Base-by-base conservation (phyloP, 2,797 vertebrate species). In the Eleutherodactylus coqui region DNA sequence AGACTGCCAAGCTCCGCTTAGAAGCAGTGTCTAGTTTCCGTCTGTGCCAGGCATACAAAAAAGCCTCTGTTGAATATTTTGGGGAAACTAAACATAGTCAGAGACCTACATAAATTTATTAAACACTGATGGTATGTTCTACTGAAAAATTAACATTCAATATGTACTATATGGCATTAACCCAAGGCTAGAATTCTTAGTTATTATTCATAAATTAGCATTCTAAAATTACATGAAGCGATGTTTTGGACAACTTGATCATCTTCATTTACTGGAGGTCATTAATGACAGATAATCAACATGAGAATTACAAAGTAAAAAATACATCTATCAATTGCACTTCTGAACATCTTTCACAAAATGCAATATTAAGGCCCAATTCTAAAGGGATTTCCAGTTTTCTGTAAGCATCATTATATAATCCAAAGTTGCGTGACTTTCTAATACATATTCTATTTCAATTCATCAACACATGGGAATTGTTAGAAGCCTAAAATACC, bases 51-150 rank as follows among this genome's bases (percentile, higher is more conserved):
- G 43, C 69, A 69, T 58, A 87, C 82, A 87, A 80, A 87, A 87
- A 84, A 58, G 38, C n/a, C 79, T 80, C 82, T 87, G 86, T 87
- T 75, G 34, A 79, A n/a, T 60, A 87, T 87, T 87, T 75, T 62
- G 55, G n/a, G 85, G 86, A 79, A 84, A 75, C 38, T 36, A 32
- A 73, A 83, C 51, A 24, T 13, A 83, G 80, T 64, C 67, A 55
- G 81, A 36, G 67, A 77, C 82, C 82, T 75, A 47, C 69, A 80
- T 75, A 80, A 80, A 84, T 87, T 77, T 69, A 80, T 87, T 80
- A 84, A 58, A 70, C 6, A 0, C 29, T 84, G 45, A 81, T 75
- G 51, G 62, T 72, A 79, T 64, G 73, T 83, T 84, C 73, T 47
- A 83, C 62, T 55, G 69, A 34, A 81, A 76, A 41, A 51, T 67